phyloP scores from a whole-genome alignment of 2,113 vertebrate species.

The Microcebus ravelobensis region DNA sequence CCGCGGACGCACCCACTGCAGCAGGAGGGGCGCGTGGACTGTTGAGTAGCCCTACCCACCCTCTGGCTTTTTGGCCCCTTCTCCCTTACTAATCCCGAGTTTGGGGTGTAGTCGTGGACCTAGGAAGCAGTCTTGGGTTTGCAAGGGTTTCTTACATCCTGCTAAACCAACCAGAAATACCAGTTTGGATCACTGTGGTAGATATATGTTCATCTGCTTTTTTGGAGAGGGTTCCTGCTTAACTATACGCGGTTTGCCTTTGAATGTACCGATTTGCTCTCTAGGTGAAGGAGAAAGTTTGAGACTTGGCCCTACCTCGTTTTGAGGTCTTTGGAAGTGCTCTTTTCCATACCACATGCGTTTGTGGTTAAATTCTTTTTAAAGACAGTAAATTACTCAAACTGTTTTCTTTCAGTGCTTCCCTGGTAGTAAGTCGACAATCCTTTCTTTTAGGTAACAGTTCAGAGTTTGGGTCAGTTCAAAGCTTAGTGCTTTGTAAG shows the following conservation, averaged over 20 bases:
- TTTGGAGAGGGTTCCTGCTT: not conserved
- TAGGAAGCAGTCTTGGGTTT: not conserved
- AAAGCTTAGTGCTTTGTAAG: constrained; percentile 15
- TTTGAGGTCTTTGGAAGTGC: constrained; percentile 31
- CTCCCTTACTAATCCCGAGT: not conserved
- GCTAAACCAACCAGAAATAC: constrained; percentile 43
- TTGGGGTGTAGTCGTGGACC: not conserved
- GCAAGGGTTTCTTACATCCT: not conserved
- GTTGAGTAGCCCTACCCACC: not conserved
- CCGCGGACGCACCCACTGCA: constrained; percentile 30
- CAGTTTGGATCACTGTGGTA: constrained; percentile 49
- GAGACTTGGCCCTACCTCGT: not conserved
- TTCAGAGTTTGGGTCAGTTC: not conserved
- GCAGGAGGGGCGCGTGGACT: constrained; percentile 31
- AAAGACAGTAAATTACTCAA: not conserved
- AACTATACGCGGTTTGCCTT: not conserved
- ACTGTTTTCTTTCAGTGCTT: not conserved
- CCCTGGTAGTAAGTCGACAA: not conserved
- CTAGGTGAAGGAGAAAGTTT: not conserved
- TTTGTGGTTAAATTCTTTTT: constrained; percentile 9
- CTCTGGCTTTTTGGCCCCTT: not conserved
- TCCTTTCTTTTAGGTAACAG: not conserved
- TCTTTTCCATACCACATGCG: not conserved
- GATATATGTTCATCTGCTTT: not conserved
- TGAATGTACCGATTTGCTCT: not conserved